Conservation (phyloP, 30 jellyfish, hydroid and myxozoan genomes). For the Turritopsis rubra region DNA sequence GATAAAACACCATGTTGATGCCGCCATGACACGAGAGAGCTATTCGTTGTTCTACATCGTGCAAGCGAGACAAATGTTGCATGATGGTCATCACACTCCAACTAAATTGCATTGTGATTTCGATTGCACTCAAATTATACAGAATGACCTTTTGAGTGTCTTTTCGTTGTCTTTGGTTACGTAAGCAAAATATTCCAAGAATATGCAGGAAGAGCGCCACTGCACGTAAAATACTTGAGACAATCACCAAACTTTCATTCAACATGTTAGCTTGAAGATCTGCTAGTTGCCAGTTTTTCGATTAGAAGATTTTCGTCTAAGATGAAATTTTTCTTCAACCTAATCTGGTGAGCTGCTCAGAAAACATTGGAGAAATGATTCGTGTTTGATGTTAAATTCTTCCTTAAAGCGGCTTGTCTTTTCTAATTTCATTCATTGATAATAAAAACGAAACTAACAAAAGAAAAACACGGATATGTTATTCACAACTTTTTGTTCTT, state of each 20-base stretch:
- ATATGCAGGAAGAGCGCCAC: not conserved
- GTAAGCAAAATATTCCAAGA: not conserved
- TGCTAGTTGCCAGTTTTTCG: not conserved
- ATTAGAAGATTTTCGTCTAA: not conserved
- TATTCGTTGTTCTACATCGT: not conserved
- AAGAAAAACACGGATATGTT: not conserved
- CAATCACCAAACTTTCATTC: not conserved
- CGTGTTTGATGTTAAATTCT: not conserved
- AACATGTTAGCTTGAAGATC: not conserved
- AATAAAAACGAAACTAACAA: not conserved
- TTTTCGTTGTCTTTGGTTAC: not conserved
- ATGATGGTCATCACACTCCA: not conserved
- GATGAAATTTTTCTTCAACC: no score
- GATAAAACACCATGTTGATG: not conserved
- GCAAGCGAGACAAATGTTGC: not conserved
- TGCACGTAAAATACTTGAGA: not conserved
- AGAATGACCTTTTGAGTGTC: not conserved
- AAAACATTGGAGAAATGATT: not conserved
- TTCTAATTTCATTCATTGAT: not conserved
- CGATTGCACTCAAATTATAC: not conserved
- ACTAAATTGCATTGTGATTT: not conserved
- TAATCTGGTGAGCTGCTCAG: not conserved
- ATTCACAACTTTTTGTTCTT: no score
- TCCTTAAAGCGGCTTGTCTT: not conserved
- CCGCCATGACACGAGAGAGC: not conserved